Percentiles rank a stretch among this genome's conserved stretches.
phyloP scores from a whole-genome alignment of 2,113 vertebrate genomes.

The Aegotheles bennettii region DNA sequence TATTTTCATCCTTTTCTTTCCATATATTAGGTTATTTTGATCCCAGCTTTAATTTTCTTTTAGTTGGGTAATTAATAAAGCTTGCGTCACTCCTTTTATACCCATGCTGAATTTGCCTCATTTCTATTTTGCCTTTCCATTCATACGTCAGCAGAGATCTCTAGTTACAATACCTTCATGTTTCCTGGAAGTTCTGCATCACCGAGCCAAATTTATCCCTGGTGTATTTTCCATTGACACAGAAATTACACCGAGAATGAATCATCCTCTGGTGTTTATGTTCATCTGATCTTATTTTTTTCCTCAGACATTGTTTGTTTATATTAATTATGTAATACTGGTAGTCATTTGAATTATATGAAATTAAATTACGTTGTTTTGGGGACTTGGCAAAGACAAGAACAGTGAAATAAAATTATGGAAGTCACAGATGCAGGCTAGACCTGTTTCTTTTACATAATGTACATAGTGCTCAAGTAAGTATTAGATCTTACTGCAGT shows the following conservation, averaged over 20 bases:
- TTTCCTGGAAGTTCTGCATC: slow-evolving; percentile 64
- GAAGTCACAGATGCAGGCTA: neutral
- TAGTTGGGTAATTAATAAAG: slow-evolving; percentile 34
- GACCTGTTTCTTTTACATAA: neutral
- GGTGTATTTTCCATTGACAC: slow-evolving; percentile 32
- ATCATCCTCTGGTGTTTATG: slow-evolving; percentile 27
- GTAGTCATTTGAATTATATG: neutral
- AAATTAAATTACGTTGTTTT: slow-evolving; percentile 26
- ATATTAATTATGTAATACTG: neutral
- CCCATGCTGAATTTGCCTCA: slow-evolving; percentile 19
- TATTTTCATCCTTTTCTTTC: slow-evolving; percentile 33
- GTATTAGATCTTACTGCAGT: neutral
- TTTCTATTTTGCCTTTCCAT: slow-evolving; percentile 48
- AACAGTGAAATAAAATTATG: neutral
- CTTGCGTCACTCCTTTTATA: slow-evolving; percentile 16
- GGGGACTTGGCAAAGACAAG: neutral
- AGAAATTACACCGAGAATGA: slow-evolving; percentile 44
- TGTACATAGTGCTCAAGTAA: neutral
- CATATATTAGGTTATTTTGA: slow-evolving; percentile 43
- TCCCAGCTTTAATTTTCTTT: slow-evolving; percentile 30
- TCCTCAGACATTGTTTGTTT: neutral
- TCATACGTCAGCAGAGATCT: slow-evolving; percentile 53
- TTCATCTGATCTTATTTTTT: slow-evolving; percentile 13
- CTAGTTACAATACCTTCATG: slow-evolving; percentile 45
- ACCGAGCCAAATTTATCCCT: slow-evolving; percentile 7